Evolutionary conservation across 2,113 vertebrate genomes (phyloP).

Genomic region (Caloenas nicobarica): DNA sequence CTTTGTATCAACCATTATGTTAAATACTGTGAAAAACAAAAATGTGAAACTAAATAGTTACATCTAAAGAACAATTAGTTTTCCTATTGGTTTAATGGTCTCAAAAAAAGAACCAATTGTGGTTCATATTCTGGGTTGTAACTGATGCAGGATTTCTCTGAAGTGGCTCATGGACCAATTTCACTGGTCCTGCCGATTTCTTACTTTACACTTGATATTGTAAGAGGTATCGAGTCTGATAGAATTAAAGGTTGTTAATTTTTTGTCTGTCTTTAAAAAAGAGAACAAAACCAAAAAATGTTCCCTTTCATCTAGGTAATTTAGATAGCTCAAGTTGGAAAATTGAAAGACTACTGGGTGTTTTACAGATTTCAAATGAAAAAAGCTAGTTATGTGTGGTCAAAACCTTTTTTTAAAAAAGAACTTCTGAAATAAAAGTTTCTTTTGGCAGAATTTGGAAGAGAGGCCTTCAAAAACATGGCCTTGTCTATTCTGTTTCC

Average conservation of each 20-base stretch:
- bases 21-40: neutral
- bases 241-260: neutral
- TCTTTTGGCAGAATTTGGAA: neutral
- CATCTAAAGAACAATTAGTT: neutral
- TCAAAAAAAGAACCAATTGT: neutral
- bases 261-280: neutral
- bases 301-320: neutral
- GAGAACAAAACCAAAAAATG: too few relatives aligned
- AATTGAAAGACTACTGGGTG: neutral
- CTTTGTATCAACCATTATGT: neutral
- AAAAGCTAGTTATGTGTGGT: neutral
- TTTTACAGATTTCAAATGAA: neutral
- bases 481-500: neutral
- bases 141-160: neutral
- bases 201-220: neutral
- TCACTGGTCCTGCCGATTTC: neutral
- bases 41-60: neutral
- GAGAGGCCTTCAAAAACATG: neutral
- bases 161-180: neutral
- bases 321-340: neutral
- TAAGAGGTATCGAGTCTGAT: neutral
- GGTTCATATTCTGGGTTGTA: neutral
- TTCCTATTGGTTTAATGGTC: neutral
- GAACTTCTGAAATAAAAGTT: neutral
- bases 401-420: fast-evolving